Percentiles rank a stretch among this genome's conserved stretches.
phyloP scores from a whole-genome alignment of 2,888 invertebrate genomes.

The Dryocosmus kuriphilus region DNA sequence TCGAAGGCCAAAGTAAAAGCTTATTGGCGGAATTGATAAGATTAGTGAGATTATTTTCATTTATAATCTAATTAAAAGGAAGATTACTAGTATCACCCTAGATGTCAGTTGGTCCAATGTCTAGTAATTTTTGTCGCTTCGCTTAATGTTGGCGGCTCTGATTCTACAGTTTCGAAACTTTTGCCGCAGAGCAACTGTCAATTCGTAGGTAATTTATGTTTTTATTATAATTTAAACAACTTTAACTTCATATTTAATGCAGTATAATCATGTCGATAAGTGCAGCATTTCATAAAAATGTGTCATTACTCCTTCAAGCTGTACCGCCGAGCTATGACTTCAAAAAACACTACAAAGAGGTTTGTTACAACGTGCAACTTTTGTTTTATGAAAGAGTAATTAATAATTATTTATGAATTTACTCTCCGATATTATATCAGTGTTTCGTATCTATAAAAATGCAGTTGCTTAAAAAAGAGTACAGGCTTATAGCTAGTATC shows the following conservation, averaged over 20 bases:
- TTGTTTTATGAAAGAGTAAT: slow-evolving; percentile 8
- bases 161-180: slow-evolving; percentile 9
- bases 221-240: neutral
- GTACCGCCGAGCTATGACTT: slow-evolving; percentile 68
- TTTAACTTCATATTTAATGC: slow-evolving; percentile 6
- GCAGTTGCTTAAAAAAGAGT: neutral
- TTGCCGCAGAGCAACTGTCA: slow-evolving; percentile 2
- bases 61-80: too few species aligned
- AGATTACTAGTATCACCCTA: neutral
- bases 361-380: slow-evolving; percentile 23
- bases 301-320: slow-evolving; percentile 66
- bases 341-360: slow-evolving; percentile 46
- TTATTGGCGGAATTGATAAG: neutral
- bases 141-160: neutral
- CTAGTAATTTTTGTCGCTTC: neutral
- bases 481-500: neutral
- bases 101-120: neutral
- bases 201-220: neutral
- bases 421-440: neutral
- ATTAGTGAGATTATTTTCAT: neutral
- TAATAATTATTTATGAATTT: neutral
- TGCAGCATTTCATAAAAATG: slow-evolving; percentile 68
- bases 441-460: neutral
- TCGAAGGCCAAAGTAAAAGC: neutral
- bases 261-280: slow-evolving; percentile 48